These are phyloP conservation scores for Bombus vancouverensis DNA, from an alignment of 1,140 invertebrate species.

Conservation along the genomic window DNA sequence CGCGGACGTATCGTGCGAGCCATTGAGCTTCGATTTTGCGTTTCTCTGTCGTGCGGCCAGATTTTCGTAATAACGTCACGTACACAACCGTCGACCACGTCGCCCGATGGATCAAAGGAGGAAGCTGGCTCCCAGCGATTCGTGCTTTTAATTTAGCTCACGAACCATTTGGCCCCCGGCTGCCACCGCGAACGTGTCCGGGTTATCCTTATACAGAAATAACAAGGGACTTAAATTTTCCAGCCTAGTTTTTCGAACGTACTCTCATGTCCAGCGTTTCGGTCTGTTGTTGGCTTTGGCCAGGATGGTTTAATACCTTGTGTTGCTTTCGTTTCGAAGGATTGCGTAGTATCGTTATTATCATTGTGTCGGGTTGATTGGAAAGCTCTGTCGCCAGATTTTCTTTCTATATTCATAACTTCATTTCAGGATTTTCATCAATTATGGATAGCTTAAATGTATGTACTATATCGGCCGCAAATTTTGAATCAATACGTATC, in stretches of 20 bases:
- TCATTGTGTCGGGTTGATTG: too few relatives aligned
- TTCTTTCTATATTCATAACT: not conserved
- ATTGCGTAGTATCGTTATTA: not conserved
- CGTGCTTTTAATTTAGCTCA: slow-evolving; percentile 80
- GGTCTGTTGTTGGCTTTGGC: not conserved
- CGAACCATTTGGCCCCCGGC: slow-evolving; percentile 69
- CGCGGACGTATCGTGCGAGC: slow-evolving; percentile 11
- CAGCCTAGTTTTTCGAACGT: slow-evolving; percentile 2
- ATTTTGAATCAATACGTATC: not conserved
- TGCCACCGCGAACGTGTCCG: slow-evolving; percentile 62
- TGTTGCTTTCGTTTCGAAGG: not conserved
- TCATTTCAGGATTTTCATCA: not conserved
- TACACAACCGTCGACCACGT: slow-evolving; percentile 64
- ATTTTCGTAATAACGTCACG: slow-evolving; percentile 79
- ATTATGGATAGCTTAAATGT: too few relatives aligned
- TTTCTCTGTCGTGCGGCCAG: slow-evolving; percentile 51
- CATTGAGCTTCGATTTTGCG: slow-evolving; percentile 68
- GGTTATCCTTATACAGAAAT: slow-evolving; percentile 63
- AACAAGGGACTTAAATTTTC: slow-evolving; percentile 55
- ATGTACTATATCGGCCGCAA: too few relatives aligned
- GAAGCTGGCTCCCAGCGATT: slow-evolving; percentile 69
- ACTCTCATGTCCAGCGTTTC: too few relatives aligned
- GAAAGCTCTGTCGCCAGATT: too few relatives aligned
- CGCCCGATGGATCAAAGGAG: slow-evolving; percentile 76
- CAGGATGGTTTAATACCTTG: not conserved